These are phyloP conservation scores for Erethizon dorsatum DNA, from an alignment of 2,797 vertebrate genomes.

Conservation along the genomic window DNA sequence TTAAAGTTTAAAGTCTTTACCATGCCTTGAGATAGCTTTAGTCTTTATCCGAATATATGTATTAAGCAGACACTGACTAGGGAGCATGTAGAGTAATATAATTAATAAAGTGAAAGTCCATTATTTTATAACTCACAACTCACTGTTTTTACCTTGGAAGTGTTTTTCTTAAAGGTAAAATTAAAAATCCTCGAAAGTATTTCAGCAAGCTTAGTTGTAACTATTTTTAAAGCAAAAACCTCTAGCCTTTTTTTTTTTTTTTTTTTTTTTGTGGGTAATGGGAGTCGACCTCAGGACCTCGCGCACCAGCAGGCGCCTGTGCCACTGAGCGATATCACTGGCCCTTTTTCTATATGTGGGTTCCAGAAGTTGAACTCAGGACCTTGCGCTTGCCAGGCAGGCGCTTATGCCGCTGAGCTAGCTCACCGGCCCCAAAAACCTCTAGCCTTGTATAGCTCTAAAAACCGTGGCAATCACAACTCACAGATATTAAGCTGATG, in stretches of 20 bases:
- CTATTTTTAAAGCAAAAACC: slow-evolving; percentile 57
- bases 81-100: background rate
- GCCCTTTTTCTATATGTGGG: too few relatives aligned
- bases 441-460: background rate
- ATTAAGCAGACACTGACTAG: slow-evolving; percentile 56
- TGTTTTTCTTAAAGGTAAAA: background rate
- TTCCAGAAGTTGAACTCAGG: too few relatives aligned
- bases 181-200: slow-evolving; percentile 34
- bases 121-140: background rate
- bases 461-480: background rate
- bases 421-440: background rate
- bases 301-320: too few relatives aligned
- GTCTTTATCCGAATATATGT: slow-evolving; percentile 32
- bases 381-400: too few relatives aligned
- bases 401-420: too few relatives aligned
- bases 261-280: too few relatives aligned
- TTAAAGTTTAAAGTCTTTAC: slow-evolving; percentile 47
- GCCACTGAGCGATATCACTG: too few relatives aligned
- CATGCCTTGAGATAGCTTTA: slow-evolving; percentile 48
- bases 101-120: slow-evolving; percentile 59
- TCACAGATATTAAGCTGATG: background rate
- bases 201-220: slow-evolving; percentile 35
- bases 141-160: background rate
- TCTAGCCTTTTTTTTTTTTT: background rate
- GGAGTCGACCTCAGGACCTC: too few relatives aligned